Evolutionary conservation across 2,113 vertebrate genomes (phyloP), one percentile per base, ranked within the genome.

Genomic region (Laticauda colubrina): DNA sequence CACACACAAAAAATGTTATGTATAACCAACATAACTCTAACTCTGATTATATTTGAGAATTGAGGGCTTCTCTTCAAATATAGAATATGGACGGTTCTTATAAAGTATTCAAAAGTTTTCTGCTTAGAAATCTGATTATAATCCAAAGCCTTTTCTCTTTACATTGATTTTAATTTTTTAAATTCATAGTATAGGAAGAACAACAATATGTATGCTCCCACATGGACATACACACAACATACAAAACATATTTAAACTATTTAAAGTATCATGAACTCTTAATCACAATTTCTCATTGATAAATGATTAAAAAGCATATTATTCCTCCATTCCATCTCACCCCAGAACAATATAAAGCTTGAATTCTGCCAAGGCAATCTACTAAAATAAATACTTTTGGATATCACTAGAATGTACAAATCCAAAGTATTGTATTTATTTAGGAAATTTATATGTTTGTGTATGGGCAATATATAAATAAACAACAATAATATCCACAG

Each of bases 11-110:
- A 87, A 87, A 14, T 61, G 24, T 43, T 12, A 75, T 81, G 90
- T 93, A 90, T 59, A 88, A 94, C 87, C 91, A 75, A 59, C 92
- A 94, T 93, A 91, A 93, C 14, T 81, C 92, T 18, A 85, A 64
- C 1, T 86, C 89, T 89, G 15, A 89, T 87, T 90, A 88, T 87
- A 54, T 94, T 85, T 69, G 14, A 90, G 89, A 91, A 91, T 54
- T 91, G 90, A 23, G 26, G 93, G 85, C 29, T 90, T n/a, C 89
- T 92, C 29, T 29, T 92, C 75, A 88, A 61, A 89, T 91, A 23
- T 92, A 93, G 53, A 89, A 93, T 3, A 55, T 21, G 14, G 34
- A 43, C 90, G 91, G 23, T 61, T 94, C 88, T 95, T 34, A 94
- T 90, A 87, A n/a, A 88, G 7, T 34, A 39, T 56, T 85, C 34